Evolutionary conservation across 2,888 invertebrate genomes (phyloP), one percentile per base, ranked within the genome.

Genomic region (Apodemia duryi): DNA sequence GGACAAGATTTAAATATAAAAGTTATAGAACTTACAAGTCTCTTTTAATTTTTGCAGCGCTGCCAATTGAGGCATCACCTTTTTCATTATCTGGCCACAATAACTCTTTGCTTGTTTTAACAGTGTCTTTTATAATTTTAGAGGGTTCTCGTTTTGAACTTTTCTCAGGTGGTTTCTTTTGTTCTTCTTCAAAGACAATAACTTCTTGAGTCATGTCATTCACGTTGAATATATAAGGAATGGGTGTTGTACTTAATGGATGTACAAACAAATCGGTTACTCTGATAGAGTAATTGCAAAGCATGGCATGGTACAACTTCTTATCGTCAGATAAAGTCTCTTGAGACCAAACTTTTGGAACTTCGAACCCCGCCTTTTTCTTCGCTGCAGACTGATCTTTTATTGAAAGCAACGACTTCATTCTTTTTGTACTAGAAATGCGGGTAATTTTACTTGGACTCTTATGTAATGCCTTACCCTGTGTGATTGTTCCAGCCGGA

Each of bases 181-280:
- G 71, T 2, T 83, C 81, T n/a, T 83, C 83, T 63, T 79, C 78
- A n/a, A 51, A 63, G 2, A 65, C 49, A 61, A 81, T 75, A 13
- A 81, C 67, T 65, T 82, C 83, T 67, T 72, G 75, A 35, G 74
- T 64, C 79, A 88, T 85, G 68, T 88, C 80, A 21, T 67, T 70
- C n/a, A 84, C 71, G 67, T 83, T 78, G 69, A 88, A 88, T 54
- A 88, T 67, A 64, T 85, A 86, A 7, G 76, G 69, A 66, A 74
- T 64, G n/a, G 74, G 70, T 68, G 43, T 73, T 5, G 67, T 10
- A 38, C 62, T 64, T 65, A 21, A 70, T 35, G 73, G 69, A 10
- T 60, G 61, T 57, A 68, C 67, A 69, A 78, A 78, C 43, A 75
- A 61, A 67, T 84, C 80, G 49, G 74, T 76, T 2, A 84, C 72